A percentile compares a stretch with the other conserved stretches of the same genome.
Conservation (phyloP, 1,140 invertebrate genomes). For the Zaprionus ghesquierei region DNA sequence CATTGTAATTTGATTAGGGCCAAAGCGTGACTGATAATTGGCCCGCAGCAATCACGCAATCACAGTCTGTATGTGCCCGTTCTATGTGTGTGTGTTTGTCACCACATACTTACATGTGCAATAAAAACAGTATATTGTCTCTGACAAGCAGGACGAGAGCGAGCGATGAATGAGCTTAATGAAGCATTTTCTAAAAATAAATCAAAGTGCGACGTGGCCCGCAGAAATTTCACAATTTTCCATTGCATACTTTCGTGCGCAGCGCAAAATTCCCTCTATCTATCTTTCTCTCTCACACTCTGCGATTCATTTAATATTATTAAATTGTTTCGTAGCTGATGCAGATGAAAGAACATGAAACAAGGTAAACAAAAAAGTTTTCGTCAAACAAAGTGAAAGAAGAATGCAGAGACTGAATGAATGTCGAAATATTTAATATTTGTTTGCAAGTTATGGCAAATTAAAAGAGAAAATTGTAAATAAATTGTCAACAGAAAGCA, state of each 20-base stretch:
- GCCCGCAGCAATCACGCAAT: slow-evolving; percentile 5
- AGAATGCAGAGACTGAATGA: slow-evolving; percentile 3
- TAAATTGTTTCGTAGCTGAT: background rate
- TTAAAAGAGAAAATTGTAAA: background rate
- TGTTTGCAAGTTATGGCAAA: background rate
- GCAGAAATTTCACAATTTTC: slow-evolving; percentile 8
- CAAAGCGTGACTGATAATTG: slow-evolving; percentile 32
- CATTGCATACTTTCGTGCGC: slow-evolving; percentile 33
- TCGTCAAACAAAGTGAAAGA: background rate
- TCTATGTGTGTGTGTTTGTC: background rate
- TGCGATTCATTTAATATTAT: background rate
- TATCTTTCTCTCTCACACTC: background rate
- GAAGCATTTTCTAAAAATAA: slow-evolving; percentile 18
- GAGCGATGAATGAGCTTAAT: slow-evolving; percentile 8
- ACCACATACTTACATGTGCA: background rate
- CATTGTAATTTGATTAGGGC: slow-evolving; percentile 62
- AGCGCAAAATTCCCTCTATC: background rate
- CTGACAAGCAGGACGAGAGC: slow-evolving; percentile 1
- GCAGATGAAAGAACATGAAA: background rate
- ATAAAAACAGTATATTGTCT: slow-evolving; percentile 18
- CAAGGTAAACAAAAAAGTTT: slow-evolving; percentile 1
- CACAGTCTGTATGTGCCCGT: background rate
- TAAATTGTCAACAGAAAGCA: background rate
- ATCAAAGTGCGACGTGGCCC: background rate
- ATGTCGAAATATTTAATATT: slow-evolving; percentile 2